A percentile compares a stretch with the other conserved stretches of the same genome.
These are phyloP conservation scores for Alethe castanea DNA, from an alignment of 2,113 vertebrate genomes.

Conservation along the genomic window DNA sequence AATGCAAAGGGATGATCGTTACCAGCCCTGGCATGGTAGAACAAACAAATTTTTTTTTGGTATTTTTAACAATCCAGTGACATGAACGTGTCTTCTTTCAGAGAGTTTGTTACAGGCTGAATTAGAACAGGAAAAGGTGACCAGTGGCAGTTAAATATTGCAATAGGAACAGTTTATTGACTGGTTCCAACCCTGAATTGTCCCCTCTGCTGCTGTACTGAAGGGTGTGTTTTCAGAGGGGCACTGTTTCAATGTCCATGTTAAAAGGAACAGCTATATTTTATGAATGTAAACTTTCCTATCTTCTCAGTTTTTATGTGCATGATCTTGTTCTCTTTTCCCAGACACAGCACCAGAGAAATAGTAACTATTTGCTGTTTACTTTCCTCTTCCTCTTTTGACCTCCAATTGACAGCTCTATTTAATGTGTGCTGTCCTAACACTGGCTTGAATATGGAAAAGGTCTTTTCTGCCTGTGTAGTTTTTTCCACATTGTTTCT, in stretches of 20 bases:
- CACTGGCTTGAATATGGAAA: background rate
- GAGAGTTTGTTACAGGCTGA: background rate
- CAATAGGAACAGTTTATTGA: background rate
- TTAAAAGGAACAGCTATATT: background rate
- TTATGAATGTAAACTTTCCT: background rate
- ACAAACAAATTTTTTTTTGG: background rate
- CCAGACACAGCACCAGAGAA: background rate
- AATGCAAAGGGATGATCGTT: constrained; percentile 99
- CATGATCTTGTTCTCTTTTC: background rate
- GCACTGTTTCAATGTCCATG: background rate
- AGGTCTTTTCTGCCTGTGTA: background rate
- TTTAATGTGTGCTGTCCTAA: background rate
- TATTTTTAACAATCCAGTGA: background rate
- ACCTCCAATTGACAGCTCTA: background rate
- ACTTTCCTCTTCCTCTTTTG: constrained; percentile 1
- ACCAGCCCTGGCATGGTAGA: constrained; percentile 95
- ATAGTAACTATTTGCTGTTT: background rate
- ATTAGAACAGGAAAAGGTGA: background rate
- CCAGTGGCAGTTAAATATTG: background rate
- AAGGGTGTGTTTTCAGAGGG: background rate
- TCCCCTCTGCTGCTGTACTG: background rate
- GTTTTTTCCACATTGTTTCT: background rate
- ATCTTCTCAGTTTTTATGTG: background rate
- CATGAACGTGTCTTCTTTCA: background rate
- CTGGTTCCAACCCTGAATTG: background rate